Conservation (phyloP, 2,888 invertebrate genomes). For the Malthinus flaveolus region DNA sequence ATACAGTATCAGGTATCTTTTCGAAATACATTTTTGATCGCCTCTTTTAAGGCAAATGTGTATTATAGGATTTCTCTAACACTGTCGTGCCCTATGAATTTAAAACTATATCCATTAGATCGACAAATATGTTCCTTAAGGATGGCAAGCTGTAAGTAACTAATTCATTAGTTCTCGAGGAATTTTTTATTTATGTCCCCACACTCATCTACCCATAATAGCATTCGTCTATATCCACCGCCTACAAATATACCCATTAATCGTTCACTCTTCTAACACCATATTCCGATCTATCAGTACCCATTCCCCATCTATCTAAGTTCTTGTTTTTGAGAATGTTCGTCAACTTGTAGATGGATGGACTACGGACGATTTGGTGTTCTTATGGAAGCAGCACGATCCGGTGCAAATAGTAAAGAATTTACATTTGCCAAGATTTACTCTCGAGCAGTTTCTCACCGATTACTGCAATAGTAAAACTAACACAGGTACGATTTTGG, state of each 20-base stretch:
- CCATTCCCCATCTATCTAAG: no score
- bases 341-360: constrained; percentile 77
- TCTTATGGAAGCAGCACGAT: constrained; percentile 94
- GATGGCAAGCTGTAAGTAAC: constrained; percentile 94
- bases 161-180: background rate
- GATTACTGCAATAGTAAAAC: constrained; percentile 97
- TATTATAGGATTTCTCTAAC: constrained; percentile 85
- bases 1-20: constrained; percentile 82
- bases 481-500: constrained; percentile 81
- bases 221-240: constrained; percentile 19
- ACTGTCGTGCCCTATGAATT: constrained; percentile 95
- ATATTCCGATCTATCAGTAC: no score
- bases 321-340: no score
- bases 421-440: constrained; percentile 91
- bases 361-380: constrained; percentile 95
- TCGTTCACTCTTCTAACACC: no score
- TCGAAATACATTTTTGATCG: constrained; percentile 28
- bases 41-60: background rate
- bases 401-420: constrained; percentile 95
- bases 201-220: no score
- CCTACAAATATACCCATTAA: no score
- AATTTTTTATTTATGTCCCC: no score
- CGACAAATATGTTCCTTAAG: constrained; percentile 92
- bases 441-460: constrained; percentile 90
- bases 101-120: constrained; percentile 95